phyloP scores from a whole-genome alignment of 2,888 invertebrate genomes.

The Folsomia candida region DNA sequence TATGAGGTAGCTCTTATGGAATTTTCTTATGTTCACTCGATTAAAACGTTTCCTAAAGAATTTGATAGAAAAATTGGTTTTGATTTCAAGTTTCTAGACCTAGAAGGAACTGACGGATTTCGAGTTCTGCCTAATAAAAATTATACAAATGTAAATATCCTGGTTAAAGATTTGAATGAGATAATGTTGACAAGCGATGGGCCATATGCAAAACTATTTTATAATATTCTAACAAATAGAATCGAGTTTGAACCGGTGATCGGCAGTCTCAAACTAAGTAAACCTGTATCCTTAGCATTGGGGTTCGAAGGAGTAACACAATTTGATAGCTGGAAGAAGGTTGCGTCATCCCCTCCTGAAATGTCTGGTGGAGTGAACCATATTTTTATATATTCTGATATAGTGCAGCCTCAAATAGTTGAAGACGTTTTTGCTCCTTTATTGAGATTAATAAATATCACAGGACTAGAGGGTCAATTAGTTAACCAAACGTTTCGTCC shows the following conservation, averaged over 20 bases:
- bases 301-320: neutral
- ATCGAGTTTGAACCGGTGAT: neutral
- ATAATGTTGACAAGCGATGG: neutral
- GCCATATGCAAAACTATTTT: neutral
- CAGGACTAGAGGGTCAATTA: neutral
- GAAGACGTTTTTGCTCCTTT: slow-evolving; percentile 1
- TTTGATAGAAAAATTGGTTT: neutral
- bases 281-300: neutral
- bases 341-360: neutral
- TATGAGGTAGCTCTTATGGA: neutral
- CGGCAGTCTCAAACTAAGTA: neutral
- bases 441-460: slow-evolving; percentile 5
- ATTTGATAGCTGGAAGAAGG: neutral
- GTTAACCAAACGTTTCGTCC: neutral
- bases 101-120: neutral
- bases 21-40: neutral
- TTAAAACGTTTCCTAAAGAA: neutral
- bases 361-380: slow-evolving; percentile 5
- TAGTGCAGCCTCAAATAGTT: neutral
- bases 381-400: slow-evolving; percentile 13
- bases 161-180: neutral
- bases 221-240: neutral
- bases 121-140: neutral
- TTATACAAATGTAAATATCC: neutral
- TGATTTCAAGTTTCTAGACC: neutral